Evolutionary conservation across 2,113 vertebrate genomes (phyloP).

Genomic region (Cygnus buccinator): DNA sequence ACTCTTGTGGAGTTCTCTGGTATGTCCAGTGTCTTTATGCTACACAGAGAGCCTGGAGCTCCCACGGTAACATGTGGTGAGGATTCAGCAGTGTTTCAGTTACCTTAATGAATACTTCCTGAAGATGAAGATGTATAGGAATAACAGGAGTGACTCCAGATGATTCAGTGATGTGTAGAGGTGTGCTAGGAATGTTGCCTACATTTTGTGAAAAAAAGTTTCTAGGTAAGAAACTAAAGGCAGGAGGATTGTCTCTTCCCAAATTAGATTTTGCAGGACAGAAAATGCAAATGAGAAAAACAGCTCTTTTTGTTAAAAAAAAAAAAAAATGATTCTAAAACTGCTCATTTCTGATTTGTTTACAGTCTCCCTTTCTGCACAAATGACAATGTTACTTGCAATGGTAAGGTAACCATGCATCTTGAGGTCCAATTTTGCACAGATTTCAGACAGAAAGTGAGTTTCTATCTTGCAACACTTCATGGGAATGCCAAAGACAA

Average conservation of each 20-base stretch:
- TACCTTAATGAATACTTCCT: background rate
- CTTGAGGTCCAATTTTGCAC: background rate
- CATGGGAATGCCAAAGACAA: background rate
- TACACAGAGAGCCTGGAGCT: background rate
- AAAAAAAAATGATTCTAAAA: background rate
- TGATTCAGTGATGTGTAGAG: background rate
- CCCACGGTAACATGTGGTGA: fast-evolving
- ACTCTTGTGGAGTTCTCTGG: background rate
- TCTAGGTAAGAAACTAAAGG: background rate
- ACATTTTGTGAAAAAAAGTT: background rate
- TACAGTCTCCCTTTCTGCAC: background rate
- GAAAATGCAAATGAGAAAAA: background rate
- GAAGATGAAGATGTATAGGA: background rate
- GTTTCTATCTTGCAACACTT: background rate
- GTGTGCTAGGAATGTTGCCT: background rate
- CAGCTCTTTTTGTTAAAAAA: background rate
- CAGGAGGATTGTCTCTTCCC: background rate
- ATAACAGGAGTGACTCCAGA: background rate
- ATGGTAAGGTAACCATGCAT: background rate
- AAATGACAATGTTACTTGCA: background rate
- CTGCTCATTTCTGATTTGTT: background rate
- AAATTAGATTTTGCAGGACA: background rate
- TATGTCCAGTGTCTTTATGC: background rate
- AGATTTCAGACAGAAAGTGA: background rate
- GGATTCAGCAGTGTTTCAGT: background rate